Evolutionary conservation across 2,888 invertebrate genomes (phyloP), one percentile per base, ranked within the genome.

Genomic region (Leucoma salicis): DNA sequence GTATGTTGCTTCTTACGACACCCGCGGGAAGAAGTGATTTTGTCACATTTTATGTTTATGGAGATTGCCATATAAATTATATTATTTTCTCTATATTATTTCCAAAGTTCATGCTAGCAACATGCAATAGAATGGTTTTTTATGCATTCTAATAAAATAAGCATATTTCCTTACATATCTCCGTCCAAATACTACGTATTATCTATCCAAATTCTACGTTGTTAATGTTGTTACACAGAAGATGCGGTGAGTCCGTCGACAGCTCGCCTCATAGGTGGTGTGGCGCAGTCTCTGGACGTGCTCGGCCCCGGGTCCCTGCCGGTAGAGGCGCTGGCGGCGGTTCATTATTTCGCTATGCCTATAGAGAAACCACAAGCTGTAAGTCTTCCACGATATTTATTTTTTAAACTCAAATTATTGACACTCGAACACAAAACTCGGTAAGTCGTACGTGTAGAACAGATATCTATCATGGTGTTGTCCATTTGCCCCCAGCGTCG

Each of bases 321-420:
- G 0, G 71, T 69, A 0, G 82, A 82, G 40, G 78, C 81, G 0
- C 48, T 85, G 6, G 74, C 81, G 0, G 78, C 84, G 1, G 78
- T 85, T 1, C 81, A 77, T 38, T 82, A 82, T 67, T 85, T 83
- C 59, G 83, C 84, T 1, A 37, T 64, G 0, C 21, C 65, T 29
- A 50, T 76, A 2, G 78, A 80, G 0, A 76, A 63, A 27, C 42
- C 63, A 31, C 31, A 31, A 27, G n/a, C n/a, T n/a, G 27, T 27
- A 27, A 10, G n/a, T 10, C 21, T 3, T 21, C 8, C 6, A 21
- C 21, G 6, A 8, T 21, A 27, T 2, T 27, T 27, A 10, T 27
- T 27, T 11, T n/a, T 27, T 5, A 11, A n/a, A 27, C 2, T 25
- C 8, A 25, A 16, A 6, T 6, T 16, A 16, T 6, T 16, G 16